Conservation (phyloP, 2,888 invertebrate species). For the Spisula solida region DNA sequence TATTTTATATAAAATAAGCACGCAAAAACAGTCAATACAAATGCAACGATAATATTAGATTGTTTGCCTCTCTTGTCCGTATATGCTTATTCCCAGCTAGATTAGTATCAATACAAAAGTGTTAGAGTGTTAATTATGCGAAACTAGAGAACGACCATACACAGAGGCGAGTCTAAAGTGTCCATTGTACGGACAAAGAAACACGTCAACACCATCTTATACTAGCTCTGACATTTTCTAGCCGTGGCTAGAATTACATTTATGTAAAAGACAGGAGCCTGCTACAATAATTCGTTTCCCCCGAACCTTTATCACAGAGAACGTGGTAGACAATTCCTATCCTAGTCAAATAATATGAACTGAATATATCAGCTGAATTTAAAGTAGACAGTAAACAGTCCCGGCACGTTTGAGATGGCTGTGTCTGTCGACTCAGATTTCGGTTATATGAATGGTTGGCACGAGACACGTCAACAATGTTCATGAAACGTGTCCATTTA, state of each 20-base stretch:
- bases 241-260: background rate
- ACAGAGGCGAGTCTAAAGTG: too few species aligned
- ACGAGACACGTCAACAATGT: background rate
- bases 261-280: background rate
- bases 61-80: too few species aligned
- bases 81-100: too few species aligned
- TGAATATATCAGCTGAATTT: background rate
- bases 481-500: background rate
- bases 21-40: too few species aligned
- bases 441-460: background rate
- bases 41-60: too few species aligned
- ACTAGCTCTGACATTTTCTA: background rate
- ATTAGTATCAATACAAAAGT: too few species aligned
- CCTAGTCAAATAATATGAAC: background rate
- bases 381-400: background rate
- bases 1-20: too few species aligned
- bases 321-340: background rate
- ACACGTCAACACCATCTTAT: background rate
- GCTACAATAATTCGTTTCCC: background rate
- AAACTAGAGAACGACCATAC: too few species aligned
- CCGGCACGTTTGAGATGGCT: background rate
- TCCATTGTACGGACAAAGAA: too few species aligned
- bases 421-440: background rate
- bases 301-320: background rate
- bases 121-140: too few species aligned